A percentile compares a stretch with the other conserved stretches of the same genome.
Conservation (phyloP, 2,113 vertebrate species). For the Hippolais icterina region DNA sequence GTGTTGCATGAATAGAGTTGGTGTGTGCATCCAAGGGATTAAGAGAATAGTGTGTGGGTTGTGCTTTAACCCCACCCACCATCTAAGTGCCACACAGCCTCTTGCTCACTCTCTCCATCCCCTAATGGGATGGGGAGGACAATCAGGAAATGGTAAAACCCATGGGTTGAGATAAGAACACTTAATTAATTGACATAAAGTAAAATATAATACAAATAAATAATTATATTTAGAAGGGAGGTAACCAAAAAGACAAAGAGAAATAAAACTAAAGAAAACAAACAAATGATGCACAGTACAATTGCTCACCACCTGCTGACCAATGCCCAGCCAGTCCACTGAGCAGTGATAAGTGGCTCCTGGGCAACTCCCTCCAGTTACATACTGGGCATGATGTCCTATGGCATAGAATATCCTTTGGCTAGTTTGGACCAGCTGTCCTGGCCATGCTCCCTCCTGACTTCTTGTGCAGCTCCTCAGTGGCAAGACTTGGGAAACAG, state of each 20-base stretch:
- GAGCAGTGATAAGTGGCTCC: not conserved
- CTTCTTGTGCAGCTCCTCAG: not conserved
- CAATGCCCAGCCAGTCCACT: not conserved
- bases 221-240: not conserved
- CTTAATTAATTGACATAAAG: not conserved
- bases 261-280: not conserved
- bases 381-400: not conserved
- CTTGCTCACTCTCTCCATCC: not conserved
- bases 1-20: not conserved
- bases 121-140: not conserved
- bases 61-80: not conserved
- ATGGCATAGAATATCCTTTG: not conserved
- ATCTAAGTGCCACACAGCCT: not conserved
- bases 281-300: not conserved
- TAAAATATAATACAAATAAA: not conserved
- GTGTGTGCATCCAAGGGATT: not conserved
- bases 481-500: not conserved
- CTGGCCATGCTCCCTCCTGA: not conserved
- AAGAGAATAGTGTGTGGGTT: not conserved
- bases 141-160: not conserved
- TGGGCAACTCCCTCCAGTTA: not conserved
- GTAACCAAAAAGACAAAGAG: not conserved
- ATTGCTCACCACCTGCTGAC: not conserved
- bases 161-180: not conserved
- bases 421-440: not conserved